Conservation (phyloP, 2,113 vertebrate species). For the Myrmecobius fasciatus region DNA sequence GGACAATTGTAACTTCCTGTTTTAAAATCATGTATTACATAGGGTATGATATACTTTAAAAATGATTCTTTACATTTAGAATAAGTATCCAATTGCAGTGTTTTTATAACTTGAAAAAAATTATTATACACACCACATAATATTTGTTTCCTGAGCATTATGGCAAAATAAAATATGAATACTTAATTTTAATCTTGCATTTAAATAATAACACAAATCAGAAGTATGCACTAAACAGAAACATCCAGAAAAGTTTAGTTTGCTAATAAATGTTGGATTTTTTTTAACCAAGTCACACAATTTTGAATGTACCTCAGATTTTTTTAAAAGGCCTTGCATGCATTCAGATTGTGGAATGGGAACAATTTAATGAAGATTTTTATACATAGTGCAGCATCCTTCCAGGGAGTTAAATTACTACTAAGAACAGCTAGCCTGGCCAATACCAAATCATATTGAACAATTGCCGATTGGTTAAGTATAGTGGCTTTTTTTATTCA, state of each 20-base stretch:
- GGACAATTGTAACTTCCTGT: constrained; percentile 49
- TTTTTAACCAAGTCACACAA: constrained; percentile 77
- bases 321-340: constrained; percentile 75
- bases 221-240: not conserved
- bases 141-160: constrained; percentile 64
- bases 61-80: constrained; percentile 58
- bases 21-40: constrained; percentile 38
- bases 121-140: constrained; percentile 55
- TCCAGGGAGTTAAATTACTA: constrained; percentile 61
- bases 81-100: constrained; percentile 59
- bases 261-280: constrained; percentile 72
- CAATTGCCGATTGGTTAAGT: constrained; percentile 66
- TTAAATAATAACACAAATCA: constrained; percentile 37
- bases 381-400: constrained; percentile 67
- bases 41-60: constrained; percentile 46
- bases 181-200: constrained; percentile 71
- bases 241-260: constrained; percentile 64
- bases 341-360: constrained; percentile 69
- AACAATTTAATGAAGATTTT: constrained; percentile 53
- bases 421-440: constrained; percentile 71
- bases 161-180: constrained; percentile 58
- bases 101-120: constrained; percentile 55
- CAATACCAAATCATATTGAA: constrained; percentile 60
- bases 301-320: constrained; percentile 79
- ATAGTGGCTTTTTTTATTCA: constrained; percentile 7